Evolutionary conservation across 2,888 invertebrate genomes (phyloP).

Genomic region (Agrilus cyanescens): DNA sequence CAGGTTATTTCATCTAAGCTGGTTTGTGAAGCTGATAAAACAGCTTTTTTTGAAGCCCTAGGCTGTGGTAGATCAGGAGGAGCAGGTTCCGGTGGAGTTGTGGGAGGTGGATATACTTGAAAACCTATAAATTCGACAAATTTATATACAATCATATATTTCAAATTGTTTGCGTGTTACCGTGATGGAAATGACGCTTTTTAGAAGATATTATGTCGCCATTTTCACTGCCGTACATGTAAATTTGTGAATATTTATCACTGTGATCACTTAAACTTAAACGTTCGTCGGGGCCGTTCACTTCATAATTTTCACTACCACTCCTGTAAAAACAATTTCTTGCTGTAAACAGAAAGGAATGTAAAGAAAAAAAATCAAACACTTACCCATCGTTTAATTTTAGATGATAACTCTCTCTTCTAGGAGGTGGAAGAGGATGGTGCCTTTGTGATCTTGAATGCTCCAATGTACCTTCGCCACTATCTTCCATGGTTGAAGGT

Average conservation of each 20-base stretch:
- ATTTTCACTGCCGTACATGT: conserved; percentile 48
- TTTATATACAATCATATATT: not conserved
- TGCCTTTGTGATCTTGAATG: conserved; percentile 53
- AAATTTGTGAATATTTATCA: conserved; percentile 51
- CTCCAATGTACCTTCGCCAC: conserved; percentile 59
- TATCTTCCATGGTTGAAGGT: conserved; percentile 44
- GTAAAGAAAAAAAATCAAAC: not conserved
- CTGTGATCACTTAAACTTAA: conserved; percentile 55
- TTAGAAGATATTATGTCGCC: conserved; percentile 32
- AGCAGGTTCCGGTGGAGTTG: conserved; percentile 75
- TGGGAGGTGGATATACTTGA: conserved; percentile 73
- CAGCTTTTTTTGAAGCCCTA: conserved; percentile 39
- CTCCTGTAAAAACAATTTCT: conserved; percentile 32
- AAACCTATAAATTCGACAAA: conserved; percentile 43
- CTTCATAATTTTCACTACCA: conserved; percentile 55
- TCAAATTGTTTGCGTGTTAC: conserved; percentile 8
- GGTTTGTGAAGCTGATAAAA: conserved; percentile 46
- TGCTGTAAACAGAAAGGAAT: not conserved
- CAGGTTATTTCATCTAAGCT: conserved; percentile 56
- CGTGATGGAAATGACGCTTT: conserved; percentile 21
- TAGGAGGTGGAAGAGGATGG: conserved; percentile 53
- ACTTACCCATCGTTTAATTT: conserved; percentile 46
- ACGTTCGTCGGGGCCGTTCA: conserved; percentile 45
- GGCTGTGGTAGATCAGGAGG: conserved; percentile 49
- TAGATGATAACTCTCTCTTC: conserved; percentile 68